Evolutionary conservation across 2,797 vertebrate genomes (phyloP).

Genomic region (Molossus molossus): DNA sequence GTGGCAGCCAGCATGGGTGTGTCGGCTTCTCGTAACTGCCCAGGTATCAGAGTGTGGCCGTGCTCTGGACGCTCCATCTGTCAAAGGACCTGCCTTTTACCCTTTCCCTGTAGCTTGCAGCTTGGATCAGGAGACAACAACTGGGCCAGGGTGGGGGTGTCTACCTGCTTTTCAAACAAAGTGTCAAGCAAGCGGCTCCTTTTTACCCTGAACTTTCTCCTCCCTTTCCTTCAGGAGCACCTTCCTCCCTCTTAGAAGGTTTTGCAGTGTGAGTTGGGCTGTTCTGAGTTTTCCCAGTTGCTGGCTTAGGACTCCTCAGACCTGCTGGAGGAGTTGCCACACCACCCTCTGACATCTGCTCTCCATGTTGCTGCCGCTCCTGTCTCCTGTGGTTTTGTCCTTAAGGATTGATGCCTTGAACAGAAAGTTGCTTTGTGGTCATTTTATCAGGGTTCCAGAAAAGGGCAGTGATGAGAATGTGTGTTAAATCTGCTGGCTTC

Average conservation of each 20-base stretch:
- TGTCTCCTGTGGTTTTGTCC: not conserved
- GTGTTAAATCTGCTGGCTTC: not conserved
- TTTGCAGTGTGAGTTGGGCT: not conserved
- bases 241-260: not conserved
- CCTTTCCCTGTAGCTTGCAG: not conserved
- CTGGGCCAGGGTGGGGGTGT: not conserved
- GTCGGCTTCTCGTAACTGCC: not conserved
- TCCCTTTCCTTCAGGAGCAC: not conserved
- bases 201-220: not conserved
- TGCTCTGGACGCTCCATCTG: not conserved
- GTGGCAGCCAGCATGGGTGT: rapidly evolving
- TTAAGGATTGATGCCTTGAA: conserved; percentile 2
- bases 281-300: not conserved
- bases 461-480: not conserved
- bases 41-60: not conserved
- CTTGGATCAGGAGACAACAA: not conserved
- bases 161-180: not conserved
- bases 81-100: not conserved
- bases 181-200: not conserved
- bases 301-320: not conserved
- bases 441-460: conserved; percentile 36
- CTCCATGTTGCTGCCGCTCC: not conserved
- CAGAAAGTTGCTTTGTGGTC: not conserved
- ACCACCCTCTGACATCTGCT: not conserved
- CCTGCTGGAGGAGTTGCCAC: not conserved